Conservation (phyloP, 2,113 vertebrate species). For the Lophochroa leadbeateri region DNA sequence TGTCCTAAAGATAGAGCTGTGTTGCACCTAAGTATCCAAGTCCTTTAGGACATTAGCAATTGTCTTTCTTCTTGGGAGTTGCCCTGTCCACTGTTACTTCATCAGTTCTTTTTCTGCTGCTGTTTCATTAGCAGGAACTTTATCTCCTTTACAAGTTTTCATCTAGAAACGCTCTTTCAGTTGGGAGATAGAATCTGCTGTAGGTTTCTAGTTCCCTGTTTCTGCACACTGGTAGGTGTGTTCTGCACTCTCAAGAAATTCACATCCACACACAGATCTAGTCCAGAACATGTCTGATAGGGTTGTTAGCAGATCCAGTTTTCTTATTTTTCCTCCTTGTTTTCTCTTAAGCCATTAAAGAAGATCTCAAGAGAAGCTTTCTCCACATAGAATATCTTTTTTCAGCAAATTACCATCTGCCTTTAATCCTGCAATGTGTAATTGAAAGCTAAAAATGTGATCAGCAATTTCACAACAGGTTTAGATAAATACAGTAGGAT, state of each 20-base stretch:
- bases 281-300: not conserved
- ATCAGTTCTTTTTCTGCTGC: not conserved
- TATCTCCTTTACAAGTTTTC: not conserved
- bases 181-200: not conserved
- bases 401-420: not conserved
- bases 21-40: not conserved
- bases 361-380: not conserved
- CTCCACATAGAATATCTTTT: not conserved
- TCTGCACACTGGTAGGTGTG: not conserved
- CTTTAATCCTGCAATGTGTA: not conserved
- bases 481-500: not conserved
- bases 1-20: not conserved
- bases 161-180: not conserved
- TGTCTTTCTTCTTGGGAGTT: not conserved
- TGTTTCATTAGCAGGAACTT: not conserved
- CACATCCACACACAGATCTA: rapidly evolving
- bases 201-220: not conserved
- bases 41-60: not conserved
- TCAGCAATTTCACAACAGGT: not conserved
- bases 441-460: not conserved
- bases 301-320: not conserved
- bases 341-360: not conserved
- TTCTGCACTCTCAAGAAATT: not conserved
- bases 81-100: not conserved
- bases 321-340: not conserved